Percentiles rank a stretch among this genome's conserved stretches.
phyloP scores from a whole-genome alignment of 2,797 vertebrate genomes.

The Rhinatrema bivittatum region DNA sequence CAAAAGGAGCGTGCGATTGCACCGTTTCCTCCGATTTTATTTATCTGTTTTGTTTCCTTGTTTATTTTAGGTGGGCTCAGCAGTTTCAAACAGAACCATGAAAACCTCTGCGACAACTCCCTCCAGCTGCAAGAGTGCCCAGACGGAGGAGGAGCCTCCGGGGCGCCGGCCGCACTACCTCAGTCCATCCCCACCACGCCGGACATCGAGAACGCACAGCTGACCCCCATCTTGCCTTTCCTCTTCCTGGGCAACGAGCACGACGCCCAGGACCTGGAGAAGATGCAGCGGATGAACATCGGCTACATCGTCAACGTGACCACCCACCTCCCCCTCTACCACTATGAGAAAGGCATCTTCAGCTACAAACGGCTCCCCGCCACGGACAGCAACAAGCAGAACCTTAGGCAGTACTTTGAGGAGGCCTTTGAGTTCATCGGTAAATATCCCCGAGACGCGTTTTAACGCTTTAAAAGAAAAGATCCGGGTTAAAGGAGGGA shows the following conservation, averaged over 20 bases:
- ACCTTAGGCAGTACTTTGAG: slow-evolving; percentile 97
- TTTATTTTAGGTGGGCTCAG: slow-evolving; percentile 85
- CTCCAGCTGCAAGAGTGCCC: slow-evolving; percentile 85
- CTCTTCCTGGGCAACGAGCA: slow-evolving; percentile 93
- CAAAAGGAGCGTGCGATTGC: background rate
- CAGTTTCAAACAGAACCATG: slow-evolving; percentile 85
- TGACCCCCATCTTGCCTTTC: slow-evolving; percentile 91
- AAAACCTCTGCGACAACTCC: slow-evolving; percentile 93
- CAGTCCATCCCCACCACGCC: slow-evolving; percentile 86
- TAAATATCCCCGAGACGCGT: slow-evolving; percentile 57
- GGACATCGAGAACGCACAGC: slow-evolving; percentile 92
- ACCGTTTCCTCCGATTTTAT: background rate
- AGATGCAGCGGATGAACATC: slow-evolving; percentile 84
- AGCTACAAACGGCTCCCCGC: slow-evolving; percentile 92
- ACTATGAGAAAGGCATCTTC: slow-evolving; percentile 86
- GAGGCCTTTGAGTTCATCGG: slow-evolving; percentile 98
- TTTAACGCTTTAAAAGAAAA: too few relatives aligned
- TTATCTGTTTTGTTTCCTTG: background rate
- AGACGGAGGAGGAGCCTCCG: slow-evolving; percentile 56
- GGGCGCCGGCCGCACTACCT: slow-evolving; percentile 74
- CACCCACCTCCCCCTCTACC: slow-evolving; percentile 93
- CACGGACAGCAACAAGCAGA: slow-evolving; percentile 98
- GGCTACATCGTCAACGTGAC: slow-evolving; percentile 92
- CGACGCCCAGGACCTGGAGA: slow-evolving; percentile 83
- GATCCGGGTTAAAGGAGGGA: too few relatives aligned